Evolutionary conservation across 2,113 vertebrate genomes (phyloP).

Genomic region (Mesocricetus auratus): DNA sequence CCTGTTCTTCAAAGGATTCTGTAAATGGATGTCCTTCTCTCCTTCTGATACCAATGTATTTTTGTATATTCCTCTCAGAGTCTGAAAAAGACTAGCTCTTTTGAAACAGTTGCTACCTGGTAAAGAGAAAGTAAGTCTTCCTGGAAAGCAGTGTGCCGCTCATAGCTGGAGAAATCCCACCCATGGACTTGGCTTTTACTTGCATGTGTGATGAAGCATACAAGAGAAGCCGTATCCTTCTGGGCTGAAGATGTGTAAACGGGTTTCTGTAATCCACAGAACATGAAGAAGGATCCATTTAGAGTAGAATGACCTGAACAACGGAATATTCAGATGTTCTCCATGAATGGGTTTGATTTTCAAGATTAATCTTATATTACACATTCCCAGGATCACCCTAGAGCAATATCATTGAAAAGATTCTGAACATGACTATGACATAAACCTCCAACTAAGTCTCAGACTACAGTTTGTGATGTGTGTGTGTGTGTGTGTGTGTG

Average conservation of each 20-base stretch:
- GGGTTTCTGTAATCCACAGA: neutral
- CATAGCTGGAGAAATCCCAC: neutral
- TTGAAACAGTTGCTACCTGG: neutral
- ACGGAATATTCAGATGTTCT: neutral
- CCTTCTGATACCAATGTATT: accelerated
- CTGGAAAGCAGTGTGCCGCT: neutral
- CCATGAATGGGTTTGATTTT: neutral
- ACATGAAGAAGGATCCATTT: neutral
- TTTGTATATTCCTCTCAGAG: neutral
- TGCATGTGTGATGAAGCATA: neutral
- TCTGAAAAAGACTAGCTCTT: neutral
- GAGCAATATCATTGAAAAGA: neutral
- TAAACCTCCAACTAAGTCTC: neutral
- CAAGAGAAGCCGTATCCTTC: neutral
- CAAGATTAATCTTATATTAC: neutral
- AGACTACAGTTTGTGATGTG: neutral
- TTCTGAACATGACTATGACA: neutral
- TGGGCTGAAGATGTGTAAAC: neutral
- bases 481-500: neutral
- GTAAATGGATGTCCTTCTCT: neutral
- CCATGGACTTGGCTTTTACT: neutral
- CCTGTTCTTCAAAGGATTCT: neutral
- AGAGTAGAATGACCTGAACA: neutral
- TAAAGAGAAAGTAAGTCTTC: neutral
- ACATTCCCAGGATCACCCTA: neutral